Base-by-base conservation (phyloP, 2,797 vertebrate genomes). In the Gephyroberyx darwinii region DNA sequence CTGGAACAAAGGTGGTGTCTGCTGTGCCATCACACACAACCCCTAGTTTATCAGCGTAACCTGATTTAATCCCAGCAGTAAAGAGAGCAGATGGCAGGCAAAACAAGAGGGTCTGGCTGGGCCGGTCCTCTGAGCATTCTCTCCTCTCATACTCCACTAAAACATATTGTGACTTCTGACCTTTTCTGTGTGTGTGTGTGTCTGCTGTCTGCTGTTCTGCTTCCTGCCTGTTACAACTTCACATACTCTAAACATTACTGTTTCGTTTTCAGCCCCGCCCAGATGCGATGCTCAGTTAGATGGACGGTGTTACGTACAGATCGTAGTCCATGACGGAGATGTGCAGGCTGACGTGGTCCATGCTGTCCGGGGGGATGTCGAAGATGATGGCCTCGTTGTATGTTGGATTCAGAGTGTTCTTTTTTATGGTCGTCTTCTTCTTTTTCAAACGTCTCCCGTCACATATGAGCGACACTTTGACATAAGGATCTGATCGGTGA, bases 321-420 rank as follows among this genome's bases (percentile, higher is more conserved):
- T 99, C 98, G 0, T 99, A 99, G 91, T 99, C 98, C 97, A 99
- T 98, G 83, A 99, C 95, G 0, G 97, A 98, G 93, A 99, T 98
- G 91, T 98, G 96, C 75, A 99, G 93, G 87, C 95, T 97, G 94
- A 99, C 98, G 86, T 98, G 96, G 90, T 99, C 98, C 98, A 99
- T 99, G 74, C 95, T 99, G 90, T 99, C 98, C 0, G 97, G 98
- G 0, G 98, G 98, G 69, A 99, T 99, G 94, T 99, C 98, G 66
- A 99, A 99, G 92, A 99, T 98, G 92, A 99, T 96, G 90, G 97
- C 97, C 92, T 99, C 98, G 0, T 99, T 99, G 93, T 99, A 99
- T 78, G 95, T 95, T 6, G 98, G 98, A 76, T 99, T 99, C 76
- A 99, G 93, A 0, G 97, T 99, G 90, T 99, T 99, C 91, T 97